Evolutionary conservation across 1,140 invertebrate species (phyloP), one percentile per base, ranked within the genome.

Genomic region (Caenorhabditis brenneri): DNA sequence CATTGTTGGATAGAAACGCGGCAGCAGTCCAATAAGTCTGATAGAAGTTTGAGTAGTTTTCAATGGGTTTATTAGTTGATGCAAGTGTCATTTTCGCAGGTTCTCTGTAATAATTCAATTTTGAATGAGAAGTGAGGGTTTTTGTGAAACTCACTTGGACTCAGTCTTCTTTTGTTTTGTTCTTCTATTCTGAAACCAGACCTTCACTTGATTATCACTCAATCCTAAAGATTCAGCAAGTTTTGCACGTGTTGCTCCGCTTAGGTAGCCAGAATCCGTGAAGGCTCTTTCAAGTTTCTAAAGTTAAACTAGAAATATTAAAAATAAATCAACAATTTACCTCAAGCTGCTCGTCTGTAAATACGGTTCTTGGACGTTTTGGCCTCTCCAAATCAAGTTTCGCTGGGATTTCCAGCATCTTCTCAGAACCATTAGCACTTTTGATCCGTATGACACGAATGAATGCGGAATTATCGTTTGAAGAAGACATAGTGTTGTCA

Each of bases 151-250:
- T 42, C n/a, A 74, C 65, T 31, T 74, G 7, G 65, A 74, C 24
- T 74, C 65, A 24, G 46, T 69, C 31, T 55, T 65, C 60, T 60
- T 92, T 60, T 91, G 89, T 86, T 93, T 93, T 1, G 92, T 93
- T 74, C 92, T 88, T 74, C 92, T 88, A 84, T 93, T 93, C 86
- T 93, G 92, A 87, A 92, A 93, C 92, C 92, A 93, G 9, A 93
- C 92, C 88, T 93, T 92, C 15, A 93, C 92, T 92, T 92, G 92
- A 22, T 92, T 92, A 87, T 93, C 92, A 16, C 92, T 91, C 0
- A 93, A 87, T 7, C 89, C 87, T 0, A 93, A 89, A n/a, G 88
- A 86, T 55, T 89, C 86, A 0, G 92, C 92, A 7, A 93, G 88
- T n/a, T 91, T 87, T 7, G 91, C 91, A 86, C 92, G 84, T 78